Base-by-base conservation (phyloP, 2,113 vertebrate genomes). In the Nycticryphes semicollaris region DNA sequence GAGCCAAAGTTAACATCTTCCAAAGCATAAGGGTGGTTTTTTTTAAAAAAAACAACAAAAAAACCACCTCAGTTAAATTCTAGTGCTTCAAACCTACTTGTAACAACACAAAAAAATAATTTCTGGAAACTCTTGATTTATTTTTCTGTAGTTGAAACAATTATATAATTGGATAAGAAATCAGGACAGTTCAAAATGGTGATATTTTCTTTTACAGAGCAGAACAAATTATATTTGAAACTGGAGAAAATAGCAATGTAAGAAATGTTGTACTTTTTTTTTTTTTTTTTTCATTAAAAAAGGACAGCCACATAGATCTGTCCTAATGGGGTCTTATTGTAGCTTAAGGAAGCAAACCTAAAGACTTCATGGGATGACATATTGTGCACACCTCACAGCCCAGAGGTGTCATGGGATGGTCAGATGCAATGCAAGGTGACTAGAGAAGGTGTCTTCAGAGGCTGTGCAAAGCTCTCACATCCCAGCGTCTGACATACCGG, bases 1-100 rank as follows among this genome's bases (percentile, higher is more conserved):
- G 48, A 92, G 92, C 95, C 96, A 96, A 91, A 93, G 84, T 82
- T 95, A 90, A 96, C 69, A 89, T 96, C 86, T 96, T 94, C 90
- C 92, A 93, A 92, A 95, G 62, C 45, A 62, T 33, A 84, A 92
- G 33, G 10, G 1, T 4, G 41, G 43, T 57, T 73, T 47, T 84
- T 86, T 75, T 54, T 67, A 89, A 88, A n/a, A n/a, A n/a, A n/a
- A n/a, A n/a, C n/a, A n/a, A n/a, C n/a, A n/a, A n/a, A n/a, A n/a
- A n/a, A 68, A 51, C 27, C 14, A 30, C 28, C 69, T 89, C 59
- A 33, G 47, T 92, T 93, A 79, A 89, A 84, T 95, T 89, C 56
- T 88, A 92, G 56, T 0, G 1, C 66, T 97, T 94, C 64, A 84
- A 88, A 84, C 16, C 41, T 70, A 74, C 68, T 90, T 81, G 64